Base-by-base conservation (phyloP, 2,797 vertebrate genomes). In the Eulemur rubriventer region DNA sequence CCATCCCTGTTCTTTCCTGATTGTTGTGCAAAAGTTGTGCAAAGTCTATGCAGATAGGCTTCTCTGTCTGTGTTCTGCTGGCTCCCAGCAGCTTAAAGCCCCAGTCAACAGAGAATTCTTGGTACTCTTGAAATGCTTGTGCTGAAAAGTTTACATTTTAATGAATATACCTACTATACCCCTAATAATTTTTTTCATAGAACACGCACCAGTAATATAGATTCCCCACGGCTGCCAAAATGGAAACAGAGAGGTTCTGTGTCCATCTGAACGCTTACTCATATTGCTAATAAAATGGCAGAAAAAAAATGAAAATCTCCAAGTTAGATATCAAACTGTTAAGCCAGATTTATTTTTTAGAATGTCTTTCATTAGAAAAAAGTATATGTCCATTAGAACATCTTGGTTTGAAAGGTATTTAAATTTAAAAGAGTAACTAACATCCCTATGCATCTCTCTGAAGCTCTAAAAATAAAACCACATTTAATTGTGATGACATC, bases 91-190 rank as follows among this genome's bases (percentile, higher is more conserved):
- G 97, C 96, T 97, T 96, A 97, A 97, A 94, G 95, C 94, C 95
- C 79, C 79, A 87, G 94, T 96, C 97, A 97, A 98, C 97, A 98
- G 97, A 97, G 82, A 89, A 26, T 96, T 98, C 96, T 98, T 98
- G 98, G 97, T 97, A 95, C 96, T 98, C 97, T 89, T 97, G 97
- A 98, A 98, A 97, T 96, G 98, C 96, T 97, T 97, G 95, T 97
- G 95, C 96, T 97, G 78, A 84, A 97, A 97, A 98, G 98, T 98
- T 98, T 98, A 98, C 97, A 96, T 95, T 98, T 98, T 98, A 97
- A 98, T 99, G 99, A 99, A 99, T 99, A 98, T 98, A 97, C 98
- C 99, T 99, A 98, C 99, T 99, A 98, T 98, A 98, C 97, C 98
- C 98, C 80, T 98, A 98, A 98, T 98, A 98, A 95, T 97, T 98